Evolutionary conservation across 2,113 vertebrate species (phyloP).

Genomic region (Syrmaticus mikado): DNA sequence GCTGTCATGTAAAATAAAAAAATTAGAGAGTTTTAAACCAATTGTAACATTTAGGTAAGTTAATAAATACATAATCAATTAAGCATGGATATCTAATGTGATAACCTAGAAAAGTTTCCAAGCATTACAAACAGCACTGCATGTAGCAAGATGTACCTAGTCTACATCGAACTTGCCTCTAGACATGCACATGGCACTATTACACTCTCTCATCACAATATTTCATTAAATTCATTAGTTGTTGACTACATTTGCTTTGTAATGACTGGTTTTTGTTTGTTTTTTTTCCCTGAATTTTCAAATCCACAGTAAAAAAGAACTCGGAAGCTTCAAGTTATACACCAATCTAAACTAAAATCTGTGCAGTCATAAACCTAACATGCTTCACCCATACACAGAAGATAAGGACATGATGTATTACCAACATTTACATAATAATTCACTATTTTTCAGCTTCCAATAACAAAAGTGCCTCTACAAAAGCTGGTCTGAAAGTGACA

Average conservation of each 20-base stretch:
- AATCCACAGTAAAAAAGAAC: background rate
- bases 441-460: background rate
- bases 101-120: background rate
- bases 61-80: background rate
- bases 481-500: background rate
- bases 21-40: conserved; percentile 29
- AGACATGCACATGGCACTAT: background rate
- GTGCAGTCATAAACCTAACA: background rate
- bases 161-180: background rate
- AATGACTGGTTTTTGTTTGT: background rate
- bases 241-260: background rate
- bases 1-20: conserved; percentile 71
- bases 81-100: background rate
- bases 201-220: background rate
- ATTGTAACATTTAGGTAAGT: background rate
- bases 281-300: background rate
- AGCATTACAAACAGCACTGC: background rate
- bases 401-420: background rate
- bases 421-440: background rate
- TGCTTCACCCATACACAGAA: background rate
- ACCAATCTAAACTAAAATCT: background rate
- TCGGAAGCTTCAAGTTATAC: background rate
- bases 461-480: background rate
- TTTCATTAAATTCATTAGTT: background rate
- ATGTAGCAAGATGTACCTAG: background rate